These are phyloP conservation scores for Rafetus swinhoei DNA, from an alignment of 2,113 vertebrate species.

Conservation along the genomic window DNA sequence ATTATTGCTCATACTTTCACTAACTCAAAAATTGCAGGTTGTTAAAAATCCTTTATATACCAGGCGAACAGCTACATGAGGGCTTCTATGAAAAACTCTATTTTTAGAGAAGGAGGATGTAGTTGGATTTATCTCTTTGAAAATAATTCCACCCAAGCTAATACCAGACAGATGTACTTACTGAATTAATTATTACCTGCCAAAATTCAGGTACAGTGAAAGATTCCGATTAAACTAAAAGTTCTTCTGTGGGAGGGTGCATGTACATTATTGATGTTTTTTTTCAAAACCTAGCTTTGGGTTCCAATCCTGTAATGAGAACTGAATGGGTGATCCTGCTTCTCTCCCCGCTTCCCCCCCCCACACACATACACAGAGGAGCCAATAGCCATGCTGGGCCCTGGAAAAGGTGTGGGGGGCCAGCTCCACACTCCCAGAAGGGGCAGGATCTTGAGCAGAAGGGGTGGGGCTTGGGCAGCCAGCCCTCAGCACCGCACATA, in stretches of 20 bases:
- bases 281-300: slow-evolving; percentile 13
- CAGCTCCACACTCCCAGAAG: too few species aligned
- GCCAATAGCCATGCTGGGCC: too few species aligned
- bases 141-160: slow-evolving; percentile 49
- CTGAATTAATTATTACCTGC: slow-evolving; percentile 61
- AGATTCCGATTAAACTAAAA: slow-evolving; percentile 58
- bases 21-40: slow-evolving; percentile 50
- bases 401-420: too few species aligned
- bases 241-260: background rate
- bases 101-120: slow-evolving; percentile 37
- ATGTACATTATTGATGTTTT: background rate
- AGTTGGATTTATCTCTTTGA: slow-evolving; percentile 26
- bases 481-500: too few species aligned
- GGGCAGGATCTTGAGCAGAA: too few species aligned
- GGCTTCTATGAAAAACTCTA: background rate
- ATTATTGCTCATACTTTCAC: slow-evolving; percentile 24
- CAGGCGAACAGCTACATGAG: slow-evolving; percentile 17
- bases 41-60: slow-evolving; percentile 2
- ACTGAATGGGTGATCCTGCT: background rate
- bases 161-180: slow-evolving; percentile 65
- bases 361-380: too few species aligned
- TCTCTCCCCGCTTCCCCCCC: too few species aligned
- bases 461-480: too few species aligned
- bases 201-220: background rate
- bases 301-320: background rate